Conservation (phyloP, 2,797 vertebrate genomes). For the Harpagifer antarcticus region DNA sequence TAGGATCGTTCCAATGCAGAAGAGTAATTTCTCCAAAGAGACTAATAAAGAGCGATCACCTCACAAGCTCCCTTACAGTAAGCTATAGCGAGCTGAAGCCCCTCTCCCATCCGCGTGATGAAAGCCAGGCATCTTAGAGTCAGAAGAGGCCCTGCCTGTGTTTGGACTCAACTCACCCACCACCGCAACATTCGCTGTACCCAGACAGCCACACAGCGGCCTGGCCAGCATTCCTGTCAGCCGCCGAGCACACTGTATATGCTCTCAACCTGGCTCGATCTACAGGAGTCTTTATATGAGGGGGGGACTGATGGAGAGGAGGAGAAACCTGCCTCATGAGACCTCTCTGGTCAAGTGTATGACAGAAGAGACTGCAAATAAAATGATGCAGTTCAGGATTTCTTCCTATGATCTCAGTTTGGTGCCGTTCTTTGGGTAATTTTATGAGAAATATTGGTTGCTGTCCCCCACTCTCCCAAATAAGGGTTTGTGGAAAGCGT, state of each 20-base stretch:
- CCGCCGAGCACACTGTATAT: conserved; percentile 41
- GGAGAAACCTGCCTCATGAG: conserved; percentile 6
- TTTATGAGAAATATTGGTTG: conserved; percentile 14
- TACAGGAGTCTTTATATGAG: conserved; percentile 46
- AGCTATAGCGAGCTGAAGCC: conserved; percentile 36
- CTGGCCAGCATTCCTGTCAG: conserved; percentile 56
- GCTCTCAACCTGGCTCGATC: conserved; percentile 56
- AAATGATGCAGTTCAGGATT: background rate
- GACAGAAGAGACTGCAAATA: background rate
- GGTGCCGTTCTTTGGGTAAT: background rate
- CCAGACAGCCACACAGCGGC: conserved; percentile 60
- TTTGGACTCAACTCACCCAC: conserved; percentile 75
- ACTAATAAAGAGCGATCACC: conserved; percentile 26
- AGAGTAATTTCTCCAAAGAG: conserved; percentile 4
- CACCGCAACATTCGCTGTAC: conserved; percentile 56
- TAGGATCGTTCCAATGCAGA: conserved; percentile 6
- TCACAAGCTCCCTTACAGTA: conserved; percentile 6
- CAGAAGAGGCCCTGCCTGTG: conserved; percentile 68
- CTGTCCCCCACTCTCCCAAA: no score
- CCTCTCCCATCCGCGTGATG: conserved; percentile 60
- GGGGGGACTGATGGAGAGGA: conserved; percentile 24
- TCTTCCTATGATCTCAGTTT: conserved; percentile 7
- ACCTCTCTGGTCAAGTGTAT: background rate
- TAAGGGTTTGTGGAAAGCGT: conserved; percentile 11
- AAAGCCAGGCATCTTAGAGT: conserved; percentile 72